These are phyloP conservation scores for Lepidonotus clava DNA, from an alignment of 2,888 invertebrate species.

Conservation along the genomic window DNA sequence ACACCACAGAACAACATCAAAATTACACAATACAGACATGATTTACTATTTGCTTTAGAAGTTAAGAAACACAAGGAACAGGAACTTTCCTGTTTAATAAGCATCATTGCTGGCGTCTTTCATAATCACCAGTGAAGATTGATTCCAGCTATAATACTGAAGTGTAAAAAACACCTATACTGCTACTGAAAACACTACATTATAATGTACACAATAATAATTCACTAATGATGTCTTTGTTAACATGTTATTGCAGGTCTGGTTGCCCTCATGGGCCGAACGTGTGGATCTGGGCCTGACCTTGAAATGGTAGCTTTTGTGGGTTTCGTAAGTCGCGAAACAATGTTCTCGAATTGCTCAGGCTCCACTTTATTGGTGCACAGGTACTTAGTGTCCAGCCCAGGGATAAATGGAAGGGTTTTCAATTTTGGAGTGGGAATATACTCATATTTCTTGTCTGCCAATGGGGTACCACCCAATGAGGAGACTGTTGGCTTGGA, in stretches of 20 bases:
- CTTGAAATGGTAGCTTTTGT: conserved; percentile 67
- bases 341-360: conserved; percentile 69
- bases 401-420: conserved; percentile 71
- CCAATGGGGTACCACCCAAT: conserved; percentile 69
- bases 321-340: conserved; percentile 69
- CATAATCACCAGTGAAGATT: too few relatives aligned
- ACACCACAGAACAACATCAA: too few relatives aligned
- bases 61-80: too few relatives aligned
- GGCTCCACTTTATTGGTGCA: conserved; percentile 67
- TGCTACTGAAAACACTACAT: too few relatives aligned
- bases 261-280: not conserved
- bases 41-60: too few relatives aligned
- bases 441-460: conserved; percentile 69
- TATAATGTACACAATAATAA: too few relatives aligned
- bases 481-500: conserved; percentile 71
- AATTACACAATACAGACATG: too few relatives aligned
- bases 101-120: too few relatives aligned
- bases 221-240: too few relatives aligned
- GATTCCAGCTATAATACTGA: too few relatives aligned
- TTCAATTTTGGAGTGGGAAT: conserved; percentile 68
- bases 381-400: conserved; percentile 68
- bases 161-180: too few relatives aligned
- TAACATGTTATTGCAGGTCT: not conserved
- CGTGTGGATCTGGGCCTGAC: conserved; percentile 32
- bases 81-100: too few relatives aligned